These are phyloP conservation scores for Hirudo medicinalis DNA, from an alignment of 1,140 invertebrate genomes.

Conservation along the genomic window DNA sequence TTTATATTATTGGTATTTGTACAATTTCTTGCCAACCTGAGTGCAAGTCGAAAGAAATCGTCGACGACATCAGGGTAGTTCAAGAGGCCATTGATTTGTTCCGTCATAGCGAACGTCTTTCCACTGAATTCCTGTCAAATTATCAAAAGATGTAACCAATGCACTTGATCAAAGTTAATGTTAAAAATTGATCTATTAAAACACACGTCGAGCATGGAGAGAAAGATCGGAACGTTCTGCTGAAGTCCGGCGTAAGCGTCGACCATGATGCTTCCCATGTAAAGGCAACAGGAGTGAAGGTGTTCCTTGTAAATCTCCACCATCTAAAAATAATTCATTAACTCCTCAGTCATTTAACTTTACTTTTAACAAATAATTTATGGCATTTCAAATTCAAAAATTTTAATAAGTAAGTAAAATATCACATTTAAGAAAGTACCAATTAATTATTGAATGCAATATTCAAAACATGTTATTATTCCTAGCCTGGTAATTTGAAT, in stretches of 20 bases:
- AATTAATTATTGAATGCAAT: no score
- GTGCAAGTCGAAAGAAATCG: slow-evolving; percentile 80
- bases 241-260: slow-evolving; percentile 72
- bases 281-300: slow-evolving; percentile 85
- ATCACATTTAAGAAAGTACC: no score
- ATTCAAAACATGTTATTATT: no score
- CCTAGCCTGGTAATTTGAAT: no score
- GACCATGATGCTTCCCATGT: slow-evolving; percentile 83
- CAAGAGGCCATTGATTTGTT: slow-evolving; percentile 56
- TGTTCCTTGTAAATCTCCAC: slow-evolving; percentile 63
- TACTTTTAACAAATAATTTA: no score
- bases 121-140: slow-evolving; percentile 58
- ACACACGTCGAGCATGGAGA: slow-evolving; percentile 61
- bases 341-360: not conserved
- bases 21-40: slow-evolving; percentile 44
- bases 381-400: no score
- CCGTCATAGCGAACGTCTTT: slow-evolving; percentile 67
- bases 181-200: slow-evolving; percentile 13
- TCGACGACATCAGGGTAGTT: slow-evolving; percentile 95
- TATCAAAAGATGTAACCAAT: not conserved
- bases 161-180: not conserved
- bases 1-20: no score
- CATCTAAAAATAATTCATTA: slow-evolving; percentile 49
- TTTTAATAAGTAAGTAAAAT: no score
- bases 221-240: slow-evolving; percentile 56